Base-by-base conservation (phyloP, 2,113 vertebrate species). In the Lagopus leucura region DNA sequence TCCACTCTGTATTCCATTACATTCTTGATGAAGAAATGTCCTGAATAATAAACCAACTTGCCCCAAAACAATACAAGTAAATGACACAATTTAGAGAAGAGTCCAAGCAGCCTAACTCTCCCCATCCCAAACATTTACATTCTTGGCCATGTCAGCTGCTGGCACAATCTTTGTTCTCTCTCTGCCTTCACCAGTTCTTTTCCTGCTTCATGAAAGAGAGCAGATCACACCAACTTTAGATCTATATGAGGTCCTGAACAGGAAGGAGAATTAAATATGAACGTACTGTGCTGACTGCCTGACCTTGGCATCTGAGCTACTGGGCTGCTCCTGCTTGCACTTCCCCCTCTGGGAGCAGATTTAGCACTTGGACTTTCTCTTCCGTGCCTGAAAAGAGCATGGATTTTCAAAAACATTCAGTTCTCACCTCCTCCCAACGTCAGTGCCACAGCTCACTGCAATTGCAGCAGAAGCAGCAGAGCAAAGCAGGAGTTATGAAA, bases 401-500 rank as follows among this genome's bases (percentile, higher is more conserved):
- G 19, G 79, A 54, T 78, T 92, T 90, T 52, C 58, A 82, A 82
- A 90, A 81, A 13, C 25, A 76, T 54, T 50, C 85, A 69, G 13
- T 24, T 36, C 14, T 69, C 40, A 58, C 16, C 47, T 91, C n/a
- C 34, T 75, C 32, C 72, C 90, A 64, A 86, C 95, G 47, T 30
- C 32, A 73, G 12, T 8, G 60, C 38, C 50, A 42, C 22, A 69
- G 61, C 12, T 45, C 32, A 48, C 43, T 42, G 73, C 36, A 60
- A 82, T 73, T 89, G 70, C 86, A 94, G 42, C 52, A 87, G 55
- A 22, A 94, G 47, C 24, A 84, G 47, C 30, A 80, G 54, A 43
- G 32, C 38, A 92, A 85, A 94, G 64, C 50, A 87, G 43, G 61
- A 76, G 17, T 73, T 66, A 78, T 24, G 66, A 85, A 92, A 94